Evolutionary conservation across 2,888 invertebrate genomes (phyloP).

Genomic region (Brachyopa scutellaris): DNA sequence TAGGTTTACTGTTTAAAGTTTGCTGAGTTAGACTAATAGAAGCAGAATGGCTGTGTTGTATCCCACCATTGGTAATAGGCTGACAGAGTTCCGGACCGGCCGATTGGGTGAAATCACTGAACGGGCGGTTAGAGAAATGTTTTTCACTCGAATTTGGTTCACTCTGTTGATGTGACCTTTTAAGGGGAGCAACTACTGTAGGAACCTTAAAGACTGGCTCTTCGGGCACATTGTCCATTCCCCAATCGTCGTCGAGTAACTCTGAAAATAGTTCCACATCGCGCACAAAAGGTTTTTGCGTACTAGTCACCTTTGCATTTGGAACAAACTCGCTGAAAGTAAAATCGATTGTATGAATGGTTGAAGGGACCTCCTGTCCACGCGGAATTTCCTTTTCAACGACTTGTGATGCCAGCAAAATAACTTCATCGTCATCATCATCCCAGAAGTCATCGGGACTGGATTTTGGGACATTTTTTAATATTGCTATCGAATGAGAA

Average conservation of each 20-base stretch:
- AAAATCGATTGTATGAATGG: conserved; percentile 74
- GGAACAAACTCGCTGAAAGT: conserved; percentile 77
- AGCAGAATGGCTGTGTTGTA: background rate
- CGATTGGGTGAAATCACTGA: conserved; percentile 27
- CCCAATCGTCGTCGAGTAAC: conserved; percentile 75
- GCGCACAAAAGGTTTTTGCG: conserved; percentile 74
- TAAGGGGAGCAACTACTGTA: conserved; percentile 29
- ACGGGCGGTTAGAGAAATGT: background rate
- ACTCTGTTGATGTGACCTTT: conserved; percentile 27
- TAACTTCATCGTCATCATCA: conserved; percentile 80
- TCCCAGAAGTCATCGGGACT: conserved; percentile 77
- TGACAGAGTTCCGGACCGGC: conserved; percentile 17
- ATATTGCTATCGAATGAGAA: conserved; percentile 9
- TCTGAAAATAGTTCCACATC: conserved; percentile 74
- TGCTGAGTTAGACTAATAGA: conserved; percentile 26
- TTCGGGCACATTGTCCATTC: conserved; percentile 29
- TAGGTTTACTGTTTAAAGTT: background rate
- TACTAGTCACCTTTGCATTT: conserved; percentile 76
- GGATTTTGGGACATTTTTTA: conserved; percentile 36
- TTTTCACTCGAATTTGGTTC: conserved; percentile 10
- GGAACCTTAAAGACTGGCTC: conserved; percentile 45
- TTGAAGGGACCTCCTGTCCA: conserved; percentile 21
- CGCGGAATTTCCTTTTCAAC: conserved; percentile 76
- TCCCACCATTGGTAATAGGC: background rate
- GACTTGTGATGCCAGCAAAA: conserved; percentile 79